phyloP scores from a whole-genome alignment of 1,140 invertebrate species.

The Ectropis grisescens region DNA sequence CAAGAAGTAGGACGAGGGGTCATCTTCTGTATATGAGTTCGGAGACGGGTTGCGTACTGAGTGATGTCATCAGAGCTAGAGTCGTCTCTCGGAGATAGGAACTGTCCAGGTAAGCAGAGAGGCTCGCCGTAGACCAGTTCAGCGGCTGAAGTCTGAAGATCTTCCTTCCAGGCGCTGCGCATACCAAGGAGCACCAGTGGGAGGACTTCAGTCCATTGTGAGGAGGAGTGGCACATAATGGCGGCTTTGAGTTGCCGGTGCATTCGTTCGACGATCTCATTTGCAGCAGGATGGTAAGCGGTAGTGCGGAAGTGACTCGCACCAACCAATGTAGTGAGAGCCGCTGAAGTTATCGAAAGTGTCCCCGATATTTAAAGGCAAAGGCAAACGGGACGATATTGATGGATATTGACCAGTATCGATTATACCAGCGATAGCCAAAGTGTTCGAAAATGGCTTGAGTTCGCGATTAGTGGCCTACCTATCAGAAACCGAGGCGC shows the following conservation, averaged over 20 bases:
- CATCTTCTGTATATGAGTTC: constrained; percentile 12
- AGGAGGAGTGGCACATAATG: constrained; percentile 15
- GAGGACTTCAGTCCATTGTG: constrained; percentile 11
- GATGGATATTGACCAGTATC: too few relatives aligned
- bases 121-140: constrained; percentile 22
- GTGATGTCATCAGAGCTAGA: constrained; percentile 12
- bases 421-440: too few relatives aligned
- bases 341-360: too few relatives aligned
- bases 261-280: constrained; percentile 39
- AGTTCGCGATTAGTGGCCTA: too few relatives aligned
- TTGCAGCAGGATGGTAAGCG: constrained; percentile 45
- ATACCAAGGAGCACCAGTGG: constrained; percentile 14
- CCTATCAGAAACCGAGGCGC: too few relatives aligned
- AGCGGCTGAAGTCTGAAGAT: constrained; percentile 17
- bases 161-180: constrained; percentile 14
- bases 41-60: constrained; percentile 13
- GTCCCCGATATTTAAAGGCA: too few relatives aligned
- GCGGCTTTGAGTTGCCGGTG: constrained; percentile 55
- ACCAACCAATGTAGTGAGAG: constrained; percentile 5
- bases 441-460: too few relatives aligned
- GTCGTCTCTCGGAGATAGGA: constrained; percentile 13
- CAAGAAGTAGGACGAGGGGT: constrained; percentile 19
- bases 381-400: too few relatives aligned
- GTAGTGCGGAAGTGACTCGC: constrained; percentile 28
- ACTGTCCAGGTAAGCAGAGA: constrained; percentile 21